phyloP scores from a whole-genome alignment of 2,888 invertebrate species.

The Tenthredo notha region DNA sequence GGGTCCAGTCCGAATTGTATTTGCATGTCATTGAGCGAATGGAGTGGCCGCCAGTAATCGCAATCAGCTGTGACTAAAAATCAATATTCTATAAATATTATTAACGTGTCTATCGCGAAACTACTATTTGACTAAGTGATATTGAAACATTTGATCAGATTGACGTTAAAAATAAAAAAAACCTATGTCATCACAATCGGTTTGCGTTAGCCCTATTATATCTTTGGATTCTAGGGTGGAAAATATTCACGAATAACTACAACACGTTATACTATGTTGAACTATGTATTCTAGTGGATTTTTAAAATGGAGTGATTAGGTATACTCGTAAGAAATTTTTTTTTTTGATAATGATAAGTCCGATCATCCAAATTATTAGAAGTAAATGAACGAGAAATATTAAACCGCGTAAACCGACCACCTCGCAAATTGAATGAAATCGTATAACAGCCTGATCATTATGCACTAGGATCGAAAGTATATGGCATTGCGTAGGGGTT shows the following conservation, averaged over 20 bases:
- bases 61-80: neutral
- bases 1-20: neutral
- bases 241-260: neutral
- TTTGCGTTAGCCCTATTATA: neutral
- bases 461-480: neutral
- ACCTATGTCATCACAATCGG: neutral
- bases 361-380: neutral
- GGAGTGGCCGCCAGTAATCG: neutral
- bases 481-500: conserved; percentile 12
- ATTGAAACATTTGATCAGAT: conserved; percentile 25
- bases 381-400: neutral
- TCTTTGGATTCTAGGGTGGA: neutral
- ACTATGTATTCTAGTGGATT: neutral
- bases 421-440: neutral
- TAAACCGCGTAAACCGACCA: neutral
- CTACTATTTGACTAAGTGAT: neutral
- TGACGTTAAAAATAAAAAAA: neutral
- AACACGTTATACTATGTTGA: neutral
- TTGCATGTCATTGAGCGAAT: conserved; percentile 19
- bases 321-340: neutral
- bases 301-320: neutral
- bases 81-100: neutral
- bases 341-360: neutral
- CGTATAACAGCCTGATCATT: conserved; percentile 1
- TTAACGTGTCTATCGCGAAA: neutral